Conservation (phyloP, 2,888 invertebrate genomes). For the Julus scandinavius region DNA sequence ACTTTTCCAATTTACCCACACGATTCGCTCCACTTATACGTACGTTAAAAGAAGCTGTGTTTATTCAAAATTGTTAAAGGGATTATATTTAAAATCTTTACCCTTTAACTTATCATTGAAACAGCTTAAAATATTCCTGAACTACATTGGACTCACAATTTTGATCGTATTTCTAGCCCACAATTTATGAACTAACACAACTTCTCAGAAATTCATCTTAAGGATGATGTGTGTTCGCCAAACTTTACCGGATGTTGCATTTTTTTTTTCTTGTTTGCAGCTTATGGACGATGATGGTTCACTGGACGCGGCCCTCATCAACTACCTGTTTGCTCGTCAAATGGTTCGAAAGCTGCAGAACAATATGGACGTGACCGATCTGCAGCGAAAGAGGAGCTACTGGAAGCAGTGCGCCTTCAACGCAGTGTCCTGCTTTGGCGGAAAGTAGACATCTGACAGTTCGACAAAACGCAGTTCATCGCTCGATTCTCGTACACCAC, state of each 20-base stretch:
- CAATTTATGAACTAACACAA: too few species aligned
- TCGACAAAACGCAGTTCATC: neutral
- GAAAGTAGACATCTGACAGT: constrained; percentile 61
- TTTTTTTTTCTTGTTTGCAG: constrained; percentile 56
- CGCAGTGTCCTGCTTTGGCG: constrained; percentile 70
- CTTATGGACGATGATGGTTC: constrained; percentile 62
- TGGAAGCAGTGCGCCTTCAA: constrained; percentile 73
- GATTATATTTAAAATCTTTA: too few species aligned
- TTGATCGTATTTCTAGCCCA: too few species aligned
- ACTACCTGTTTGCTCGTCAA: constrained; percentile 70
- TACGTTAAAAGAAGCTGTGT: too few species aligned
- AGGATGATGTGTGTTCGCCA: too few species aligned
- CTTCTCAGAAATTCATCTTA: too few species aligned
- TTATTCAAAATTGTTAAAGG: too few species aligned
- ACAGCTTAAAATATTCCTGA: too few species aligned
- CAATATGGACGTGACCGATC: constrained; percentile 68
- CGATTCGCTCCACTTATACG: too few species aligned
- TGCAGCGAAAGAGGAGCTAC: constrained; percentile 70
- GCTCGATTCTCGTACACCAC: neutral
- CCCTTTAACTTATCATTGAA: too few species aligned
- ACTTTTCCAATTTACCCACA: too few species aligned
- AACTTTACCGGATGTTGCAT: neutral
- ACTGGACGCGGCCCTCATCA: constrained; percentile 69
- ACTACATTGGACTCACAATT: too few species aligned
- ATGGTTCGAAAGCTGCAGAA: constrained; percentile 71